phyloP scores from a whole-genome alignment of 2,113 vertebrate genomes.

The Rhodinocichla rosea region DNA sequence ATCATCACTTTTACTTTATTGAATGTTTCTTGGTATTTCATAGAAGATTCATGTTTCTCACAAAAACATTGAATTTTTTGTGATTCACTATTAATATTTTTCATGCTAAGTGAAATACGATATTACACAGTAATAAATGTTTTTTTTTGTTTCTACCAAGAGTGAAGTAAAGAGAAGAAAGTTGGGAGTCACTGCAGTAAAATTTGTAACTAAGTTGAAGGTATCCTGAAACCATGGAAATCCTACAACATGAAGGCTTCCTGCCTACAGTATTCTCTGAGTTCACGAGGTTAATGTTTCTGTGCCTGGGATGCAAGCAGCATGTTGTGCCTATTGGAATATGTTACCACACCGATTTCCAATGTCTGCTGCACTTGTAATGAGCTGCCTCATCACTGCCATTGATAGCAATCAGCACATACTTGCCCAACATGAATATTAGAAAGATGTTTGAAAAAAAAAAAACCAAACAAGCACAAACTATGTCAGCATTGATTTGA shows the following conservation, averaged over 20 bases:
- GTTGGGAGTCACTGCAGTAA: neutral
- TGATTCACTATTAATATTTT: neutral
- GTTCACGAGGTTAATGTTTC: neutral
- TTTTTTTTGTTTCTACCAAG: neutral
- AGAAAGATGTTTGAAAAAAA: neutral
- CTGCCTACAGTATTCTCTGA: neutral
- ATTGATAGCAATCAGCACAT: neutral
- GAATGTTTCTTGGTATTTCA: neutral
- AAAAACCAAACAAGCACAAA: neutral
- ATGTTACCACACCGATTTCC: fast-evolving
- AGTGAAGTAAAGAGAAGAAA: neutral
- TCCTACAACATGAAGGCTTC: neutral
- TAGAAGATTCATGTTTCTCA: neutral
- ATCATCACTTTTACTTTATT: neutral
- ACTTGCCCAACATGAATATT: neutral
- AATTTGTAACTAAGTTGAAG: neutral
- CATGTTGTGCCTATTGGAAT: neutral
- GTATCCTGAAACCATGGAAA: neutral
- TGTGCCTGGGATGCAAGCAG: neutral
- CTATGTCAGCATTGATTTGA: neutral
- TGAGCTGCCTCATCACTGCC: neutral
- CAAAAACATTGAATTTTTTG: neutral
- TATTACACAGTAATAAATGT: neutral
- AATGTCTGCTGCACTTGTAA: neutral
- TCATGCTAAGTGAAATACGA: neutral